Evolutionary conservation across 2,888 invertebrate species (phyloP), one percentile per base, ranked within the genome.

Genomic region (Tiphia femorata): DNA sequence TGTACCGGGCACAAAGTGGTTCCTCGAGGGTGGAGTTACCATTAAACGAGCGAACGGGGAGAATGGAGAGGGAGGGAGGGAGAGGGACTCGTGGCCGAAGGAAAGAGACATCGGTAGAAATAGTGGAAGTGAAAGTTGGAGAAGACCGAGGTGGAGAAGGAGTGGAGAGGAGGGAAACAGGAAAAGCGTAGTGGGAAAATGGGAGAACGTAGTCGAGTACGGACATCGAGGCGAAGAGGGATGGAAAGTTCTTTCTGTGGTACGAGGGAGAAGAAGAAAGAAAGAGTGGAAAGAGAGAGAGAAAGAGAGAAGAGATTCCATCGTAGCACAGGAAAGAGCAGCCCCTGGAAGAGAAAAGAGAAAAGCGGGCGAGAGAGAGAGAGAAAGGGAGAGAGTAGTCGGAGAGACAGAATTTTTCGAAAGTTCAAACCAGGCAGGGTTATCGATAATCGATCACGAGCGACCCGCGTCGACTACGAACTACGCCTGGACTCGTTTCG

Each of bases 371-470:
- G 44, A 3, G 30, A 17, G n/a, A 25, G 35, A 44, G 41, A 41
- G 37, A 8, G 8, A 7, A 35, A 35, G 35, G n/a, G 16, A 14
- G 16, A n/a, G 7, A 5, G 37, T 33, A 20, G n/a, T 8, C 30
- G 33, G 43, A 23, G 38, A 14, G 23, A 10, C 41, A 47, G 49
- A 40, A 51, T 50, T 55, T 62, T 55, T 47, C 40, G 41, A 46
- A 48, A 51, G 44, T 54, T 58, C 37, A 25, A 49, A 48, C 33
- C 25, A 29, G 29, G 27, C 49, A 38, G 49, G 44, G 35, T 46
- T 55, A 55, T 62, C 54, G 62, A 55, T 58, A 62, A 62, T 62
- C 58, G 62, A 62, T 62, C 55, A 38, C 19, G 14, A 25, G 19
- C 35, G 46, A 40, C 38, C 20, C 14, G 12, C 12, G 29, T 35